Base-by-base conservation (phyloP, 2,888 invertebrate genomes). In the Celastrina argiolus region DNA sequence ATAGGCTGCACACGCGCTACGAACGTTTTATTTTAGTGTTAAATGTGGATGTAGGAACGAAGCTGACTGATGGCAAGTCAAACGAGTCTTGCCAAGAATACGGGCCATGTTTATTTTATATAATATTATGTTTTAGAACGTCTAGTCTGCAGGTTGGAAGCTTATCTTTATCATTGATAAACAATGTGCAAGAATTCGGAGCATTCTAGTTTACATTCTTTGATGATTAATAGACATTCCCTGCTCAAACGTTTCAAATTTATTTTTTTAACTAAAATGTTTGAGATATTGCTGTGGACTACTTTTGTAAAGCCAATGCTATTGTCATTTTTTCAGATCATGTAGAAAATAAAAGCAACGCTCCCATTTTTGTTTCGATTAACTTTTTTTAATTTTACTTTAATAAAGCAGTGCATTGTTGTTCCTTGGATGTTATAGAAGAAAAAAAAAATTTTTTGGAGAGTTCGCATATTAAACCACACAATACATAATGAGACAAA, bases 1-100 rank as follows among this genome's bases (percentile, higher is more conserved):
- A 83, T 74, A 72, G 74, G 74, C 75, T 78, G 76, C 74, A 76
- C 77, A 78, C 75, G 76, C 76, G 75, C 71, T 72, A 66, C 71
- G 71, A 72, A 75, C 74, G 70, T 75, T 74, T 75, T 73, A 75
- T 74, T 76, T 75, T 74, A 74, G 74, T 73, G 73, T 74, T 74
- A 74, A 75, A 73, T 73, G 74, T 74, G 70, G 73, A 75, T 70
- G 71, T 71, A 74, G 71, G 66, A 69, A 68, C 72, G 69, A 63
- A 67, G 67, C 72, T 71, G 67, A 72, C 72, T 68, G 72, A 73
- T 68, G 70, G 65, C 63, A 66, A 70, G 58, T 69, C 69, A 45
- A 66, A 67, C 68, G 41, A 56, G 67, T 58, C 68, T 72, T 71
- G 70, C 69, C 71, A 71, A 69, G 69, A 42, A 64, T 58, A 67